Conservation (phyloP, 2,888 invertebrate species). For the Itoplectis maculator region DNA sequence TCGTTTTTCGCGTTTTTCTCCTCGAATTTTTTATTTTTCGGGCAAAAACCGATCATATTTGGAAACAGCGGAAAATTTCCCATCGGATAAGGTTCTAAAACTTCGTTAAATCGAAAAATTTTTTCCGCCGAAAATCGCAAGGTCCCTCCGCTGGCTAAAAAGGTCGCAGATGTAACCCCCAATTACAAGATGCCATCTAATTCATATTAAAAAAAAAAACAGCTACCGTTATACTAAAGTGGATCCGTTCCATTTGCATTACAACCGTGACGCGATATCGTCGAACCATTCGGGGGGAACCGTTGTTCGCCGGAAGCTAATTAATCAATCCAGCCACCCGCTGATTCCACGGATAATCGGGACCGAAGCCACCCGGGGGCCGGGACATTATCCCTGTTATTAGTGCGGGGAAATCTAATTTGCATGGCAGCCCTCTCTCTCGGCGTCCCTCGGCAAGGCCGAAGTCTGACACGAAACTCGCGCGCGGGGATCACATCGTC, state of each 20-base stretch:
- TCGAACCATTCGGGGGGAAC: not conserved
- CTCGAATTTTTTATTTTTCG: too few relatives aligned
- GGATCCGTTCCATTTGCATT: not conserved
- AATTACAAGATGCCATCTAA: too few relatives aligned
- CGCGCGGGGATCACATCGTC: not conserved
- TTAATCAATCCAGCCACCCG: constrained; percentile 24
- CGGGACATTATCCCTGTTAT: constrained; percentile 36
- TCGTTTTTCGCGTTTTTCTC: too few relatives aligned
- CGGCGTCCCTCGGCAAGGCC: not conserved
- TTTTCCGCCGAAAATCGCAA: too few relatives aligned
- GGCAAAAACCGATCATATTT: too few relatives aligned
- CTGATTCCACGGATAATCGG: constrained; percentile 36
- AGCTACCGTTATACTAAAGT: not conserved
- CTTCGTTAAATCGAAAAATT: too few relatives aligned
- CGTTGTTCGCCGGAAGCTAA: not conserved
- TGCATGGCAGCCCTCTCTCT: constrained; percentile 8
- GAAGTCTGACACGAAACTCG: not conserved
- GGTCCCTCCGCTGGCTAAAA: too few relatives aligned
- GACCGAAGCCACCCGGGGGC: not conserved
- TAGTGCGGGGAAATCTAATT: constrained; percentile 39
- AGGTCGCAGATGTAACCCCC: too few relatives aligned
- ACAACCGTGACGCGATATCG: not conserved
- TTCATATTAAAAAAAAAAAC: too few relatives aligned
- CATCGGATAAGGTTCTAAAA: too few relatives aligned
- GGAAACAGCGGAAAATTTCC: too few relatives aligned